Base-by-base conservation (phyloP, 2,888 invertebrate genomes). In the Patella caerulea region DNA sequence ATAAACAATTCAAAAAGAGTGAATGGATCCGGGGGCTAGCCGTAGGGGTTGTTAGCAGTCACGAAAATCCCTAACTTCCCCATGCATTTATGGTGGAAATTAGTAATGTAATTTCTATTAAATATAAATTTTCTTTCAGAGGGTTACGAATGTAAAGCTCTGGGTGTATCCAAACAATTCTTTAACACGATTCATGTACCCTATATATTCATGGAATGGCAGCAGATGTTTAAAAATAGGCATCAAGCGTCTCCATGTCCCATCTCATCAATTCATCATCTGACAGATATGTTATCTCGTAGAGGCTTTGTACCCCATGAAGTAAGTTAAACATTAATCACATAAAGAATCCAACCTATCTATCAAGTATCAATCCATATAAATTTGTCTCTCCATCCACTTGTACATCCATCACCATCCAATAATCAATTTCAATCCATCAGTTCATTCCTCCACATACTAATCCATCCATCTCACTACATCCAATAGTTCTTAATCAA, bases 181-280 rank as follows among this genome's bases (percentile, higher is more conserved):
- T 82, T 87, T 76, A 77, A 79, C 45, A 34, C 54, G 15, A 79
- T 86, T 74, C 79, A 83, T 74, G 86, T 89, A 72, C 86, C 85
- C 76, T 87, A 88, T 77, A 82, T 89, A 15, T 86, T 89, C 80
- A 88, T 86, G 85, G 89, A 89, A 82, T 89, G 89, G 89, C 81
- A 84, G 55, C 83, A 85, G 77, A 89, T 89, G 89, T 86, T 84
- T 72, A 78, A 82, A 29, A 80, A 82, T 73, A 83, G 85, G 78
- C 78, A 81, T 53, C 76, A 78, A 19, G 78, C 78, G 9, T 76
- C 85, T 3, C 81, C 88, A 7, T 88, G 89, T 74, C 78, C 82
- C 12, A 73, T 79, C 7, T 72, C 71, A 17, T 73, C 79, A 54
- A 84, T 89, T 19, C 70, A 77, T 9, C 54, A 76, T n/a, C 72